These are phyloP conservation scores for Megathymus violae DNA, from an alignment of 1,140 invertebrate species.

Conservation along the genomic window DNA sequence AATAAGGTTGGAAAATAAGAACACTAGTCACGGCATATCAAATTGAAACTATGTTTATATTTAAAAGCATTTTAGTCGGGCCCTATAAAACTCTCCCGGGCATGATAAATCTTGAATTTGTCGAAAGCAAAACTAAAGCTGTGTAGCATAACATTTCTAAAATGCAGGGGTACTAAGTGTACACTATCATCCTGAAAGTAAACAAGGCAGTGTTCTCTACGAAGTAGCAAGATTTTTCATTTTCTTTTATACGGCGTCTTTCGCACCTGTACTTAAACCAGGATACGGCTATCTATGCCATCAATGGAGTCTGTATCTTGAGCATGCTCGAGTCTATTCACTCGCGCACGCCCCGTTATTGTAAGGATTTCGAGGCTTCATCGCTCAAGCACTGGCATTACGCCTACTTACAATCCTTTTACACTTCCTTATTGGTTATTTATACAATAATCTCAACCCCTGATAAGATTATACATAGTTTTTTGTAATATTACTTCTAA, in stretches of 20 bases:
- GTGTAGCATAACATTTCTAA: background rate
- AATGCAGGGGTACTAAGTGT: too few relatives aligned
- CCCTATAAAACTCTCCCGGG: background rate
- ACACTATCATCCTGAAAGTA: slow-evolving; percentile 13
- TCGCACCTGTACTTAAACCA: slow-evolving; percentile 31
- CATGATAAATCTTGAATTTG: background rate
- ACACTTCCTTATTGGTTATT: background rate
- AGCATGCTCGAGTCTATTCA: slow-evolving; percentile 49
- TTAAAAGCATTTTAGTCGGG: too few relatives aligned
- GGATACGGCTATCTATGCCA: slow-evolving; percentile 32
- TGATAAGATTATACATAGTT: too few relatives aligned
- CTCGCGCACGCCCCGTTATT: slow-evolving; percentile 49
- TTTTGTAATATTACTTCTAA: too few relatives aligned
- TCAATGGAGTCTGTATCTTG: slow-evolving; percentile 42
- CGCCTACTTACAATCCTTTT: slow-evolving; percentile 24
- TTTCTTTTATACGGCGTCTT: slow-evolving; percentile 24
- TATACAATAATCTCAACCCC: slow-evolving; percentile 3
- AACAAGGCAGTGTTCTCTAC: slow-evolving; percentile 6
- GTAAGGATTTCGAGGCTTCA: slow-evolving; percentile 37
- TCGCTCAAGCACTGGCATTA: slow-evolving; percentile 25
- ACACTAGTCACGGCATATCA: too few relatives aligned
- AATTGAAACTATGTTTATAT: too few relatives aligned
- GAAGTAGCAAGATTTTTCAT: slow-evolving; percentile 26
- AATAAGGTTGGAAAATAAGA: too few relatives aligned
- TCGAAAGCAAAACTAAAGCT: background rate